These are phyloP conservation scores for Neofelis nebulosa DNA, from an alignment of 2,113 vertebrate species.

Conservation along the genomic window DNA sequence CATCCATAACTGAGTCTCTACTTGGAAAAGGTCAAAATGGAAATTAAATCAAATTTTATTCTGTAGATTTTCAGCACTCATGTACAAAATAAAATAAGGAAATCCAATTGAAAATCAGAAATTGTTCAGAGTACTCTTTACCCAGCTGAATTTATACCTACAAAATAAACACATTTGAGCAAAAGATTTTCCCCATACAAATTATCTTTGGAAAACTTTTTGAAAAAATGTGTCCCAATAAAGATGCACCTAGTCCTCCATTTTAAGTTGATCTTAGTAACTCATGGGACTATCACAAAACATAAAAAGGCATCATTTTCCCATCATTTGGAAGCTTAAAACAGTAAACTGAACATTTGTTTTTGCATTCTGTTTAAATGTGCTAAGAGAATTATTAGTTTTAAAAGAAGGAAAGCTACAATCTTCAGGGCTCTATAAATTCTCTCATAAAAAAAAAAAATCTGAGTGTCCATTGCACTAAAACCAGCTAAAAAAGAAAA, in stretches of 20 bases:
- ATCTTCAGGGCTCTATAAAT: not conserved
- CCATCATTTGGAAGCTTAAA: constrained; percentile 6
- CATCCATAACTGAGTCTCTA: not conserved
- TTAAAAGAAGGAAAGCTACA: constrained; percentile 26
- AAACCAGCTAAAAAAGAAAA: not conserved
- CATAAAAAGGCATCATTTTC: constrained; percentile 14
- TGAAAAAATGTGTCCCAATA: not conserved
- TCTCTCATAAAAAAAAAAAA: not conserved
- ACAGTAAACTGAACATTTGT: constrained; percentile 25
- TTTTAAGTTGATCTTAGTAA: constrained; percentile 35
- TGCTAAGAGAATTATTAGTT: constrained; percentile 38
- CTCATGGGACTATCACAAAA: not conserved
- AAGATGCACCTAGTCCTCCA: not conserved
- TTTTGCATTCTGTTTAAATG: constrained; percentile 31
- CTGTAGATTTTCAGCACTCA: not conserved
- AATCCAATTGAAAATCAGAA: constrained; percentile 19
- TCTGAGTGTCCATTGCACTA: not conserved
- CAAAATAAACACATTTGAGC: not conserved
- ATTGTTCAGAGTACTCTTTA: not conserved
- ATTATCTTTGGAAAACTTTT: not conserved
- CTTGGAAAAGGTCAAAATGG: not conserved
- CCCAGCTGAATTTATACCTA: not conserved
- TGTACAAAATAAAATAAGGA: not conserved
- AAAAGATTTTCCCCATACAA: not conserved
- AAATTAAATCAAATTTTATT: not conserved